Base-by-base conservation (phyloP, 1,140 invertebrate species). In the Hycleus phaleratus region DNA sequence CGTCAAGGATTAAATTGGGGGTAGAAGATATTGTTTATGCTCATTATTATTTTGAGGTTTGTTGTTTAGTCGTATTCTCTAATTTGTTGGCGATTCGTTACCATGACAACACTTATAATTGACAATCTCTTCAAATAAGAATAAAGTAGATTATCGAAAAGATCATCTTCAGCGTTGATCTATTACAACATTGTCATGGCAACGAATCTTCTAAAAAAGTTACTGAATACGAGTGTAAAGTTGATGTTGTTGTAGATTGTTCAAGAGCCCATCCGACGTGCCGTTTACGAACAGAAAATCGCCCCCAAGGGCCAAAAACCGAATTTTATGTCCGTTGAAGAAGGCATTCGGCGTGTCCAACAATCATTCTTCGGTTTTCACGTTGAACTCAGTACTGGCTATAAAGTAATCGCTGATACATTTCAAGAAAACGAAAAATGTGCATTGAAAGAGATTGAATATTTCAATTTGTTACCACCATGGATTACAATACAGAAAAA, bases 351-450 rank as follows among this genome's bases (percentile, higher is more conserved):
- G 47, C 69, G 71, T 58, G 71, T 85, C 10, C 72, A 73, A 64
- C 73, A 77, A 56, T 81, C 81, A 53, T 68, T 81, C 10, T 85
- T 83, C 52, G 83, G 82, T 2, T 84, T 85, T 56, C 81, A 84
- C 60, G 78, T 78, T 62, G 82, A 83, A 65, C 66, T 69, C 0
- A 77, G 79, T 1, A 71, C 78, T 0, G 77, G 78, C 0, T 84
- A 83, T 63, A 78, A 82, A 61, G 67, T 84, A 11, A 76, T 85
- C 3, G 76, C 77, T 43, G 78, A 82, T 64, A 81, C 77, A 49
- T 85, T 80, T 61, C 69, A 74, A 3, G 83, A 84, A 67, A 76
- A 78, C 3, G 81, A 85, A 64, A 85, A 84, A 67, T 85, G 84
- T 66, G 79, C 81, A 0, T 66, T 85, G 2, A 74, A 78, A 46